Evolutionary conservation across 2,888 invertebrate species (phyloP), one percentile per base, ranked within the genome.

Genomic region (Trilocha varians): DNA sequence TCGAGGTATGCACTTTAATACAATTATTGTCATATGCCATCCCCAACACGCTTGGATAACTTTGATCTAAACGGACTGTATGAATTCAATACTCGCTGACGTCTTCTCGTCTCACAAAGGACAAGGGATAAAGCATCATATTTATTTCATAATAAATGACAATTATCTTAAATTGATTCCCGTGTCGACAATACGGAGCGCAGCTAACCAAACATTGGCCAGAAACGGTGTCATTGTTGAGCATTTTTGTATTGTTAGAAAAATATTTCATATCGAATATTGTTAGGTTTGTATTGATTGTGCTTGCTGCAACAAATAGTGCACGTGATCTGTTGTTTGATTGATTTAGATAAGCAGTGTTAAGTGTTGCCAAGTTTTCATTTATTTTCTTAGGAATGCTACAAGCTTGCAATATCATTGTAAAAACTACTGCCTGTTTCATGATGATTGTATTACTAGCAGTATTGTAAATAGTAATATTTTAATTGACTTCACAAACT

Each of bases 141-240:
- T 85, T 83, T 83, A 85, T 83, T 83, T 74, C 82, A 83, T 84
- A 85, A 85, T 85, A 85, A 80, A 85, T 80, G 85, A 82, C 84
- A 85, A 85, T 85, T 85, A 85, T 78, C 78, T 66, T 82, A 83
- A 85, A 85, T 84, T 83, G 84, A 84, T 83, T 83, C 73, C 65
- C 51, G 57, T 61, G 62, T 63, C 59, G 64, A 85, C 83, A 85
- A 86, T 77, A 61, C 69, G 65, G 70, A 76, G 50, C 59, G 87
- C 89, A 89, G 87, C 89, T 89, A 89, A 89, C 88, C 89, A 89
- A 89, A 89, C 88, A 89, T 88, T 88, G 88, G 87, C 87, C 88
- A 86, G 87, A 87, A 79, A 60, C 73, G 67, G 47, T 77, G 76
- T 75, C 78, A 78, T 82, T 82, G 80, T 83, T 63, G 53, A 58